Base-by-base conservation (phyloP, 2,888 invertebrate genomes). In the Trissoscelio sp. region DNA sequence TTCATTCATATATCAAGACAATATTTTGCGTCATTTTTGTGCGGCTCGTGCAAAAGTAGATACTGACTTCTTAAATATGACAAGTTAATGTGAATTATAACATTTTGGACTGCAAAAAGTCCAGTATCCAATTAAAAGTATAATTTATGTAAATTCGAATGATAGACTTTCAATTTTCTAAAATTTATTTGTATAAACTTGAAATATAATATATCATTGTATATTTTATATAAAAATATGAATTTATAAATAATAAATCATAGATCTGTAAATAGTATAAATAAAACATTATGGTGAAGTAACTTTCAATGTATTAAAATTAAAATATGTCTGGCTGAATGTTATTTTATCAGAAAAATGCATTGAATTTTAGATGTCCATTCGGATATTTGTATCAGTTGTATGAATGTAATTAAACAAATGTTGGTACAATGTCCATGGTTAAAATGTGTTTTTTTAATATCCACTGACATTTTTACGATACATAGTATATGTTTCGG, bases 1-100 rank as follows among this genome's bases (percentile, higher is more conserved):
- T 22, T 60, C 31, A 24, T 31, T 62, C 53, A 37, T 31, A 42
- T 48, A 78, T 55, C n/a, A 66, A 51, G 58, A 75, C 58, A 70
- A 70, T 64, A 79, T 80, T 74, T 74, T 62, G 24, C 58, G 57
- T 62, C 62, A 69, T n/a, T 42, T 74, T 80, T 60, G 48, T 16
- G 46, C 44, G 12, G 51, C 34, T 53, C n/a, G 34, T 51, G 53
- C 22, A 57, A 62, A 58, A 58, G 39, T 2, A 58, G 12, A 34
- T 55, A n/a, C 18, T 14, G 12, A 0, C 4, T 42, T 12, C 39
- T 16, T 14, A 42, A 14, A 42, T 16, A 42, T 16, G 1, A 42
- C 16, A 4, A 14, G 4, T 12, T 14, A 14, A 1, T 11, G 39
- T 14, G 16, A 42, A 14, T 14, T 11, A 14, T 16, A 7, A 42